A percentile compares a stretch with the other conserved stretches of the same genome.
These are phyloP conservation scores for Tauraco erythrolophus DNA, from an alignment of 2,113 vertebrate species.

Conservation along the genomic window DNA sequence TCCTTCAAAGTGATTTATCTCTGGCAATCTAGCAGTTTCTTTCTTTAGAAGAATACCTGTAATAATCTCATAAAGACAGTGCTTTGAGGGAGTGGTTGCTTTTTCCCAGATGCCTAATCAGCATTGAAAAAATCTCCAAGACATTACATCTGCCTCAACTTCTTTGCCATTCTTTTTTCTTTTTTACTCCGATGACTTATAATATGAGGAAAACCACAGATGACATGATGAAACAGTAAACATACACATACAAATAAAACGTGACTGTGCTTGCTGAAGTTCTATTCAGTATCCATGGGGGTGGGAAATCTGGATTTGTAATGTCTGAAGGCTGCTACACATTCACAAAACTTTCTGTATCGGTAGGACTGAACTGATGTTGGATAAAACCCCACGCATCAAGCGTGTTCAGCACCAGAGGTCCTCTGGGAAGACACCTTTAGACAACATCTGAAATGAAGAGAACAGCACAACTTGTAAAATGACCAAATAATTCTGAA, in stretches of 20 bases:
- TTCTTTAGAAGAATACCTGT: constrained; percentile 2
- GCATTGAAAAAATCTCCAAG: not conserved
- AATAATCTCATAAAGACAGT: constrained; percentile 23
- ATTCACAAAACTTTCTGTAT: not conserved
- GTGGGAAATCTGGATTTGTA: constrained; percentile 5
- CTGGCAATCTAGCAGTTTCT: not conserved
- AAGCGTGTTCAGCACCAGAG: not conserved
- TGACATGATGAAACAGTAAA: constrained; percentile 19
- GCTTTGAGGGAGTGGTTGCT: not conserved
- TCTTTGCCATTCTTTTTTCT: constrained; percentile 7
- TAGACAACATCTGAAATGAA: not conserved
- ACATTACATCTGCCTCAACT: constrained; percentile 31
- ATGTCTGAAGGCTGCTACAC: not conserved
- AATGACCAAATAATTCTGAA: not conserved
- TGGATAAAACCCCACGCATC: not conserved
- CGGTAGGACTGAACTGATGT: not conserved
- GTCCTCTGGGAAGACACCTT: not conserved
- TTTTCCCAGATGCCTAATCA: constrained; percentile 21
- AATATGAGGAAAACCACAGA: constrained; percentile 26
- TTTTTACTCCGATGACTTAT: constrained; percentile 28
- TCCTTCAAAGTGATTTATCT: constrained; percentile 32
- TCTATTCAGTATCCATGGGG: not conserved
- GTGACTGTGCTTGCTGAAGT: not conserved
- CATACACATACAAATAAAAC: not conserved
- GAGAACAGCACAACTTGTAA: not conserved